These are phyloP conservation scores for Caenorhabditis auriculariae DNA, from an alignment of 2,888 invertebrate species.

Conservation along the genomic window DNA sequence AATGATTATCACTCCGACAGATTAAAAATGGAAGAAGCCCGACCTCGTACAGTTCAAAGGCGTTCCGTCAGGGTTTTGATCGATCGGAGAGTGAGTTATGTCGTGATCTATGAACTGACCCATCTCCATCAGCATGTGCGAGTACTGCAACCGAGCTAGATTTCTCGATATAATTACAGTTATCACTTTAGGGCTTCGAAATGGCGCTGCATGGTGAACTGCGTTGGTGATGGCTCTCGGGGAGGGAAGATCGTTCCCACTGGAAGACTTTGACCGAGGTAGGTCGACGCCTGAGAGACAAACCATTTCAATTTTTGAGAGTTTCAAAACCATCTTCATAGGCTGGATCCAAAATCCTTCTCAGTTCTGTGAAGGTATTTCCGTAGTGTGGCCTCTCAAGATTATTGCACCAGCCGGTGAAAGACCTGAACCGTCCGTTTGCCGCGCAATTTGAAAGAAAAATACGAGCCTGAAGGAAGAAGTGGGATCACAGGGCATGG, in stretches of 20 bases:
- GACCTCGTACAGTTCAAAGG: slow-evolving; percentile 52
- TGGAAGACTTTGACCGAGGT: slow-evolving; percentile 40
- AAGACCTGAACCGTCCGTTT: slow-evolving; percentile 23
- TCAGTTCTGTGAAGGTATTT: slow-evolving; percentile 49
- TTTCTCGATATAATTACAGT: no score
- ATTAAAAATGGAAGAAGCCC: not conserved
- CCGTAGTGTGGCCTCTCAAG: slow-evolving; percentile 49
- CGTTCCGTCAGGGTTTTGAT: slow-evolving; percentile 48
- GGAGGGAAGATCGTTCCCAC: slow-evolving; percentile 75
- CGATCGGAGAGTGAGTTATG: slow-evolving; percentile 58
- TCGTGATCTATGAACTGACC: slow-evolving; percentile 63
- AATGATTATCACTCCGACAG: not conserved
- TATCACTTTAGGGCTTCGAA: slow-evolving; percentile 25
- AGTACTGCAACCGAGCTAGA: slow-evolving; percentile 24
- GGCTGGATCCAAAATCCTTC: slow-evolving; percentile 50
- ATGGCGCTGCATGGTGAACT: slow-evolving; percentile 71
- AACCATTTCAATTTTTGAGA: not conserved
- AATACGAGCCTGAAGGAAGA: slow-evolving; percentile 25
- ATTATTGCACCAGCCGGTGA: slow-evolving; percentile 62
- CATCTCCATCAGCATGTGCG: slow-evolving; percentile 61
- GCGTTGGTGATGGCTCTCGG: slow-evolving; percentile 82
- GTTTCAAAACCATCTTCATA: slow-evolving; percentile 46
- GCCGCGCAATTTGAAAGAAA: no score
- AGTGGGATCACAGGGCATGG: slow-evolving; percentile 61
- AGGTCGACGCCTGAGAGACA: slow-evolving; percentile 36